phyloP scores from a whole-genome alignment of 2,888 invertebrate genomes.

The Arge pagana region DNA sequence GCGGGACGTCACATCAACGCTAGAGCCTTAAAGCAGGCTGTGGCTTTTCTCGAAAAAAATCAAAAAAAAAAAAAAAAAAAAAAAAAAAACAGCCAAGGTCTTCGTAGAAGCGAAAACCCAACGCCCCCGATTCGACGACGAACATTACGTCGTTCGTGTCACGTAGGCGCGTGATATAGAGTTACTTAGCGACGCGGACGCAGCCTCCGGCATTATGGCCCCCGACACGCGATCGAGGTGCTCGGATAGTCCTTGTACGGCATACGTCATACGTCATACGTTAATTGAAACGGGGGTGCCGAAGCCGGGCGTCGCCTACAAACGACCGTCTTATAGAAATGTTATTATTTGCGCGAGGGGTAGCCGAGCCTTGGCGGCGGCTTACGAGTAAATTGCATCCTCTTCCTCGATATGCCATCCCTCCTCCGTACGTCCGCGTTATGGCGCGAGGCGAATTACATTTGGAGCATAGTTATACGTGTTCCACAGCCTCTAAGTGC shows the following conservation, averaged over 20 bases:
- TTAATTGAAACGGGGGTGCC: constrained; percentile 58
- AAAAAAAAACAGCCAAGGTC: too few species aligned
- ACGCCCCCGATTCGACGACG: too few species aligned
- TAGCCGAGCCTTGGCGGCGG: constrained; percentile 32
- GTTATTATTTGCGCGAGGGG: constrained; percentile 53
- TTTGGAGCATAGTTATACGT: too few species aligned
- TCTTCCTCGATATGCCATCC: too few species aligned
- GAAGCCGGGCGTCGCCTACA: constrained; percentile 55
- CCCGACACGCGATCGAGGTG: constrained; percentile 37
- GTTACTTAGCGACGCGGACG: constrained; percentile 55
- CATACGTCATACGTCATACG: constrained; percentile 60
- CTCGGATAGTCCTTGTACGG: constrained; percentile 46
- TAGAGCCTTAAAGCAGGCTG: too few species aligned
- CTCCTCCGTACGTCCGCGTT: background rate
- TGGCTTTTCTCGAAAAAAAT: too few species aligned
- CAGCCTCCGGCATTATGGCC: constrained; percentile 47
- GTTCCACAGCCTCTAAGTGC: too few species aligned
- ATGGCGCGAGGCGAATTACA: background rate
- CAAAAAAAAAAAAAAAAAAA: too few species aligned
- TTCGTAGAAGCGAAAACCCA: too few species aligned
- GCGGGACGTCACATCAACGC: too few species aligned
- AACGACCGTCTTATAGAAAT: constrained; percentile 59
- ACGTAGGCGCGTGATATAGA: constrained; percentile 57
- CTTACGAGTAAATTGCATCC: constrained; percentile 49
- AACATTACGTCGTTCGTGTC: constrained; percentile 36